Conservation (phyloP, 30 jellyfish, hydroid and myxozoan species). For the Cassiopea andromeda region DNA sequence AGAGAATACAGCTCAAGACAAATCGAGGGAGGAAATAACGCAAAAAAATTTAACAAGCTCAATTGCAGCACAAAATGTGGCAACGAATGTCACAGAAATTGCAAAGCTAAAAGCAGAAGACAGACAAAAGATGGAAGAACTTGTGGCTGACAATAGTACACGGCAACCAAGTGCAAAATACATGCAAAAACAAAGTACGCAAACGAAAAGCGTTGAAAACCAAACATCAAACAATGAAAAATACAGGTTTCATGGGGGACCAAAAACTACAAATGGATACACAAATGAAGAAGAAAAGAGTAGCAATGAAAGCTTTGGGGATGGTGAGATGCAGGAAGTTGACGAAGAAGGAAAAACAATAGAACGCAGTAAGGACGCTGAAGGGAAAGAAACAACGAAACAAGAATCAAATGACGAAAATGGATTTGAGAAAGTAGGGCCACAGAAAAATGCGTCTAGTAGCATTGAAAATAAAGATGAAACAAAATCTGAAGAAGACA, state of each 20-base stretch:
- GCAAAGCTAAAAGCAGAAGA: not conserved
- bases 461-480: not conserved
- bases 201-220: not conserved
- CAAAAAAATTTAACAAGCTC: not conserved
- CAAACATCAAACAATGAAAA: too few species aligned
- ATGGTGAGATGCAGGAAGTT: constrained; percentile 6
- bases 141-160: not conserved
- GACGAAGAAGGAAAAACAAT: constrained; percentile 8
- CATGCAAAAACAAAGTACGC: not conserved
- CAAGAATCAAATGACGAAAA: constrained; percentile 26
- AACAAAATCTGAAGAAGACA: not conserved
- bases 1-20: constrained; percentile 24
- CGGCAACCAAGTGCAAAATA: not conserved
- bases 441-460: constrained; percentile 7
- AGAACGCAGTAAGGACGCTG: not conserved
- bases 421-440: constrained; percentile 45
- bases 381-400: not conserved
- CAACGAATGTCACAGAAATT: not conserved
- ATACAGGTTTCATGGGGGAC: constrained; percentile 25
- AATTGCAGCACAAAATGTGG: not conserved
- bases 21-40: not conserved
- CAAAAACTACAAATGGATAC: constrained; percentile 15
- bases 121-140: not conserved
- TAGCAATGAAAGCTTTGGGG: not conserved
- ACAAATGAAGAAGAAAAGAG: not conserved